phyloP scores from a whole-genome alignment of 2,888 invertebrate species.

The Agrochola lychnidis region DNA sequence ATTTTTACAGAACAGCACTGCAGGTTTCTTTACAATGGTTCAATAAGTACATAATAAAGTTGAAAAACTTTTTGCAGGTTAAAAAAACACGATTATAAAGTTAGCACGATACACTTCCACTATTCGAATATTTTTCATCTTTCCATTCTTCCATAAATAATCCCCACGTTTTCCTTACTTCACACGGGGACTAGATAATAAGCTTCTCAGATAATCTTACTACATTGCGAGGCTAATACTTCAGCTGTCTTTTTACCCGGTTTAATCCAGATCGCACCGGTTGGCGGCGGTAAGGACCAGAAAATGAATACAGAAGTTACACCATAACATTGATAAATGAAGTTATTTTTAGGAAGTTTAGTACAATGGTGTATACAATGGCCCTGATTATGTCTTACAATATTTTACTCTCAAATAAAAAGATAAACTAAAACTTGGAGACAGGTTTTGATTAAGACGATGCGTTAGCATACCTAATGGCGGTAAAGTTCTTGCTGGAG shows the following conservation, averaged over 20 bases:
- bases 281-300: neutral
- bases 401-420: too few relatives aligned
- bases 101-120: neutral
- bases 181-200: constrained; percentile 17
- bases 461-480: too few relatives aligned
- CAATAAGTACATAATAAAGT: neutral
- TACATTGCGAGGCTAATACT: constrained; percentile 48
- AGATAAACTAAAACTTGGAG: too few relatives aligned
- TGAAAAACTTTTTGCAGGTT: neutral
- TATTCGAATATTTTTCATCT: neutral
- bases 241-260: constrained; percentile 57
- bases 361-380: too few relatives aligned
- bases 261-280: constrained; percentile 51
- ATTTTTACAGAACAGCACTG: neutral
- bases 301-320: constrained; percentile 12
- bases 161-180: constrained; percentile 1
- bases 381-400: too few relatives aligned
- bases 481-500: too few relatives aligned
- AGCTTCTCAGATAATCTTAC: constrained; percentile 42
- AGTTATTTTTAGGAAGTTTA: neutral
- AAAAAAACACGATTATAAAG: neutral
- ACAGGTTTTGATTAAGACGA: too few relatives aligned
- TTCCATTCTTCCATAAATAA: constrained; percentile 9
- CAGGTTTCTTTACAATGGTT: neutral
- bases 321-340: neutral